Evolutionary conservation across 2,888 invertebrate genomes (phyloP).

Genomic region (Zele albiditarsus): DNA sequence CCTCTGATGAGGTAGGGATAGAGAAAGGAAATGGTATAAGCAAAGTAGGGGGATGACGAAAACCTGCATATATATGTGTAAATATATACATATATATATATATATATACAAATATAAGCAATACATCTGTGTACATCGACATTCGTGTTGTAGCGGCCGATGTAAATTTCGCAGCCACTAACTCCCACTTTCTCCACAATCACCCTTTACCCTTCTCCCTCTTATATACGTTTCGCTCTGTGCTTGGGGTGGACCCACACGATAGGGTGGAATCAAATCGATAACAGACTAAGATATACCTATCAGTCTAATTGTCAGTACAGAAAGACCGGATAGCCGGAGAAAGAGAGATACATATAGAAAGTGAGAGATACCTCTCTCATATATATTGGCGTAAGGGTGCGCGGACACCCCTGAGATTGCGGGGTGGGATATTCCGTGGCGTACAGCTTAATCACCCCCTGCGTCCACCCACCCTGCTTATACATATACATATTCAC

Average conservation of each 20-base stretch:
- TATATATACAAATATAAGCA: not conserved
- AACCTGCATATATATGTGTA: not conserved
- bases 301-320: slow-evolving; percentile 75
- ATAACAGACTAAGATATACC: slow-evolving; percentile 73
- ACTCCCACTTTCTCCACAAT: slow-evolving; percentile 5
- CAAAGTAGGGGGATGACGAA: not conserved
- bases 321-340: slow-evolving; percentile 67
- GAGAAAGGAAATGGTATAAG: slow-evolving; percentile 5
- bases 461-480: slow-evolving; percentile 58
- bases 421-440: slow-evolving; percentile 74
- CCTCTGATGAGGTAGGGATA: not conserved
- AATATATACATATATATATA: not conserved
- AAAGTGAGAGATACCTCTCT: not conserved
- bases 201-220: not conserved
- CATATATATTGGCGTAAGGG: slow-evolving; percentile 54
- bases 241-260: slow-evolving; percentile 32
- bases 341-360: slow-evolving; percentile 13
- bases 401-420: slow-evolving; percentile 55
- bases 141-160: slow-evolving; percentile 57
- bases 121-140: slow-evolving; percentile 48
- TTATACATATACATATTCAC: slow-evolving; percentile 54
- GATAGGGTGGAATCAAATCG: slow-evolving; percentile 72
- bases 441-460: slow-evolving; percentile 78
- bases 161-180: slow-evolving; percentile 68
- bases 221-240: slow-evolving; percentile 7